Evolutionary conservation across 2,888 invertebrate genomes (phyloP).

Genomic region (Troilus luridus): DNA sequence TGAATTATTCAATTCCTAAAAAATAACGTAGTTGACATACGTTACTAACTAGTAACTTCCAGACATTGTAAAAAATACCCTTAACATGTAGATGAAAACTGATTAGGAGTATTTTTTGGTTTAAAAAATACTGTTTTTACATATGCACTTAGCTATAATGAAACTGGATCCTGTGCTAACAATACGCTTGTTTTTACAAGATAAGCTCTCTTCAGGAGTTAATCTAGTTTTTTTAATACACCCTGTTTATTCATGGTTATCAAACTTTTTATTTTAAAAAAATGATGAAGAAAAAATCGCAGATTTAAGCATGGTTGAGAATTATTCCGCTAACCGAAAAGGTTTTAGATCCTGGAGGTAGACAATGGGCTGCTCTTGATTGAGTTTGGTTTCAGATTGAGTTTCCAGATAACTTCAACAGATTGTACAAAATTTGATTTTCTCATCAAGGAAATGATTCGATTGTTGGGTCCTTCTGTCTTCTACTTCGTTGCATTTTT

Average conservation of each 20-base stretch:
- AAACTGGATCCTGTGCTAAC: not conserved
- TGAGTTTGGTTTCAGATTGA: slow-evolving; percentile 14
- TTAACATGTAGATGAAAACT: no score
- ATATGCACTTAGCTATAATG: not conserved
- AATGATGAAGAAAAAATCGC: not conserved
- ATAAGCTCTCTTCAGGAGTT: not conserved
- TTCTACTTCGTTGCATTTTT: not conserved
- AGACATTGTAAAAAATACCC: no score
- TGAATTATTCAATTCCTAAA: no score
- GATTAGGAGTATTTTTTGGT: no score
- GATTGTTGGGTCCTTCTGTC: not conserved
- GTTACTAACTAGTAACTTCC: no score
- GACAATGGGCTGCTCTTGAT: not conserved
- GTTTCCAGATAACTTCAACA: slow-evolving; percentile 2
- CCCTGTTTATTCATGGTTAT: not conserved
- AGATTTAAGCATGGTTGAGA: not conserved
- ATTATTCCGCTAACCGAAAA: not conserved
- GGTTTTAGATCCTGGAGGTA: not conserved
- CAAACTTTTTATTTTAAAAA: not conserved
- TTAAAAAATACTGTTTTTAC: no score
- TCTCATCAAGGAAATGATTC: not conserved
- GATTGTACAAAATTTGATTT: not conserved
- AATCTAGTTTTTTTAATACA: not conserved
- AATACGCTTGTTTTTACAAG: not conserved
- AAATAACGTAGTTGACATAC: no score